phyloP scores from a whole-genome alignment of 2,113 vertebrate genomes.

The Numida meleagris region DNA sequence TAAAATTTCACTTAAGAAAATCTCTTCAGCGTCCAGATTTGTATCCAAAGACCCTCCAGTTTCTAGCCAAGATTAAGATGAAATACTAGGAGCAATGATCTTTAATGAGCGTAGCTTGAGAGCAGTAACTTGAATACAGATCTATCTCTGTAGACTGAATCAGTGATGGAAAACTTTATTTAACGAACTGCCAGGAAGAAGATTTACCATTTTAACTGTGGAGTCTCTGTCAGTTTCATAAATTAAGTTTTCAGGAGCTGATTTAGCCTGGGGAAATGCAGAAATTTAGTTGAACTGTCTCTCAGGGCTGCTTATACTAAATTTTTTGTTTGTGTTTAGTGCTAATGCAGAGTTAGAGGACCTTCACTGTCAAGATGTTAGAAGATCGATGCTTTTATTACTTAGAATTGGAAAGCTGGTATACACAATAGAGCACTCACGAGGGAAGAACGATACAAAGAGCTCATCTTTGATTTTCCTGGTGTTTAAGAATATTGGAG shows the following conservation, averaged over 20 bases:
- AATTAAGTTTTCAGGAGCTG: slow-evolving; percentile 63
- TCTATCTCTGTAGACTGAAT: not conserved
- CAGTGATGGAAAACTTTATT: slow-evolving; percentile 45
- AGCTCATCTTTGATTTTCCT: slow-evolving; percentile 40
- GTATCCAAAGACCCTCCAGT: not conserved
- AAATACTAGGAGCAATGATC: not conserved
- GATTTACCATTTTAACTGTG: slow-evolving; percentile 43
- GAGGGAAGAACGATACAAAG: slow-evolving; percentile 3
- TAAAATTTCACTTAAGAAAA: not conserved
- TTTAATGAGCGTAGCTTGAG: slow-evolving; percentile 22
- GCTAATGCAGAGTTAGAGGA: slow-evolving; percentile 60
- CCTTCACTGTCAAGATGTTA: slow-evolving; percentile 60
- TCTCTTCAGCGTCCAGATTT: not conserved
- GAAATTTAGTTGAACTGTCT: slow-evolving; percentile 34
- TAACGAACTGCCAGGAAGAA: slow-evolving; percentile 16
- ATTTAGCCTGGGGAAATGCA: slow-evolving; percentile 65
- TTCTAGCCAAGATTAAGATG: not conserved
- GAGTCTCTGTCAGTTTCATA: slow-evolving; percentile 44
- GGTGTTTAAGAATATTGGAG: slow-evolving; percentile 22
- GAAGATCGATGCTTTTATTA: slow-evolving; percentile 67
- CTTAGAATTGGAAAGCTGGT: slow-evolving; percentile 59
- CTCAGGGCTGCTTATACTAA: slow-evolving; percentile 54
- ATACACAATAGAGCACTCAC: slow-evolving; percentile 4
- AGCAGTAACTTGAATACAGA: slow-evolving; percentile 4
- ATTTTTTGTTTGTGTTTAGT: slow-evolving; percentile 66